Conservation (phyloP, 2,797 vertebrate genomes). For the Aplochiton taeniatus region DNA sequence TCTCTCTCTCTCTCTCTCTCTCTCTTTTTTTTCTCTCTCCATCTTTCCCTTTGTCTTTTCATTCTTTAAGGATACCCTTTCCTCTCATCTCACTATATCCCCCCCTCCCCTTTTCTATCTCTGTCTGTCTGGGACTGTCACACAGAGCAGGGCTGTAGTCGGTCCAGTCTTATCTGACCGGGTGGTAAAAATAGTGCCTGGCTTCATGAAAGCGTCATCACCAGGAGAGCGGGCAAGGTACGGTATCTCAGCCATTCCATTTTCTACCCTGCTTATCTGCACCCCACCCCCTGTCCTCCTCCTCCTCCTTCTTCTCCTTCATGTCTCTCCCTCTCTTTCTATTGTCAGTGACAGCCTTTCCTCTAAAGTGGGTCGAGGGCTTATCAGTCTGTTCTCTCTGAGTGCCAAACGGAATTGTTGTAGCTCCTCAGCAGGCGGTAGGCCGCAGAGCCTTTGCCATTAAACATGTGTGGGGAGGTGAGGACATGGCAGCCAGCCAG, state of each 20-base stretch:
- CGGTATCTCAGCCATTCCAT: conserved; percentile 42
- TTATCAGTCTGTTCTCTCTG: conserved; percentile 37
- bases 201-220: too few species aligned
- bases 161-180: too few species aligned
- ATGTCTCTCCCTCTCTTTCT: background rate
- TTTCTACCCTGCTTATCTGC: conserved; percentile 26
- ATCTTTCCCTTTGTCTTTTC: too few species aligned
- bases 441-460: background rate
- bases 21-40: too few species aligned
- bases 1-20: too few species aligned
- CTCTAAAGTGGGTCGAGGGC: conserved; percentile 40
- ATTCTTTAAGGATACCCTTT: too few species aligned
- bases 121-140: too few species aligned
- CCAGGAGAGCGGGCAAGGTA: conserved; percentile 30
- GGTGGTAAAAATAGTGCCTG: too few species aligned
- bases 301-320: conserved; percentile 2
- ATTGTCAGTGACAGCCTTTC: conserved; percentile 29
- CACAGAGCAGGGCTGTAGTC: too few species aligned
- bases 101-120: too few species aligned
- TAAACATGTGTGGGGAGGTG: conserved; percentile 9
- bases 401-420: conserved; percentile 3
- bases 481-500: background rate
- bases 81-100: too few species aligned
- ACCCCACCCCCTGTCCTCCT: background rate
- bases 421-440: conserved; percentile 6